Evolutionary conservation across 2,797 vertebrate genomes (phyloP).

Genomic region (Urosaurus nigricauda): DNA sequence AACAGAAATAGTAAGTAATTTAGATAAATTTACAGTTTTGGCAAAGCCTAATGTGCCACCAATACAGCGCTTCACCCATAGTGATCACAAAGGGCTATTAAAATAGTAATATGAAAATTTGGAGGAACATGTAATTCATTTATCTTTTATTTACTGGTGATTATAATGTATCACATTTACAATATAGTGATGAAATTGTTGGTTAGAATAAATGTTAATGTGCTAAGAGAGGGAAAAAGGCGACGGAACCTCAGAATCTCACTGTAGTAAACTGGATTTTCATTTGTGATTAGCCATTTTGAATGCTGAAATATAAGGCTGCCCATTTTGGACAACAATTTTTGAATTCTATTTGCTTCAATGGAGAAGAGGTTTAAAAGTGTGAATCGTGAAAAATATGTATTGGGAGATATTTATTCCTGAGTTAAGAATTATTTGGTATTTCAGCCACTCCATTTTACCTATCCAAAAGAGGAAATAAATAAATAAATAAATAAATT

Average conservation of each 20-base stretch:
- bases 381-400: constrained; percentile 2
- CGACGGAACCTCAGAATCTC: background rate
- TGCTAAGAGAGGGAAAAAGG: background rate
- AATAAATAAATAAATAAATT: no score
- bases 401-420: constrained; percentile 7
- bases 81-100: background rate
- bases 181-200: background rate
- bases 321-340: background rate
- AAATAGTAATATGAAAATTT: background rate
- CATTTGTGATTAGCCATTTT: constrained; percentile 1
- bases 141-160: background rate
- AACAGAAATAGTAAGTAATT: background rate
- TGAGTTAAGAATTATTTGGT: background rate
- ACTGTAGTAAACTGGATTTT: background rate
- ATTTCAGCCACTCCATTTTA: constrained; percentile 15
- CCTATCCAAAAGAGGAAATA: background rate
- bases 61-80: background rate
- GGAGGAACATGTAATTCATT: background rate
- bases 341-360: background rate
- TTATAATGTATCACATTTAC: background rate
- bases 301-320: background rate
- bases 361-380: background rate
- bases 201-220: background rate
- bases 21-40: background rate
- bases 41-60: background rate